Evolutionary conservation across 1,140 invertebrate genomes (phyloP), one percentile per base, ranked within the genome.

Genomic region (Pogonomyrmex barbatus): DNA sequence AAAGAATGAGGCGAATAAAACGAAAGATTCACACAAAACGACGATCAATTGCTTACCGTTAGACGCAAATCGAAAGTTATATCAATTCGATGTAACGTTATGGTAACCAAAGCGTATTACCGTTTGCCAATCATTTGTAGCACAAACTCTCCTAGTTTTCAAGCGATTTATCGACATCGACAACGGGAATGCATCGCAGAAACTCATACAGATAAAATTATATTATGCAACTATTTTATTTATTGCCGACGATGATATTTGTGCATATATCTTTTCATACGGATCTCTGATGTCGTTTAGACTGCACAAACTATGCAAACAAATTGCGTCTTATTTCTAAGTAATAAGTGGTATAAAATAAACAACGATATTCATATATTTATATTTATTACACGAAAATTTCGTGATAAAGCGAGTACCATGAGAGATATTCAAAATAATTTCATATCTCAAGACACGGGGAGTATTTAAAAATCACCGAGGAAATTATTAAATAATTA

Each of bases 161-260:
- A 47, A 8, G n/a, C 45, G 17, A 65, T 65, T 82, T 58, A 52
- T 56, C 24, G 78, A 33, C 39, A 4, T 33, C n/a, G 54, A 60
- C 39, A 36, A 58, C 8, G 56, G 24, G 14, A 42, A 39, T 67
- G 30, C 10, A 33, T 75, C 50, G 47, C 6, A 36, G 24, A 75
- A 75, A 60, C 42, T 24, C 24, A 39, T 45, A 45, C 30, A 5
- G 10, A 6, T 2, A 17, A 67, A 79, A 67, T 17, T 52, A 24
- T 6, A 9, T n/a, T n/a, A 47, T 42, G 33, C 45, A 42, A 45
- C 39, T 39, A 45, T 45, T 62, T 45, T 12, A 2, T 30, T 8
- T 30, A 68, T 81, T 30, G 47, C 36, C 12, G 63, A 79, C 47
- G 62, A n/a, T 79, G 77, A 81, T 81, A 67, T 81, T 81, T 70